Evolutionary conservation across 2,888 invertebrate species (phyloP).

Genomic region (Caenorhabditis sulstoni): DNA sequence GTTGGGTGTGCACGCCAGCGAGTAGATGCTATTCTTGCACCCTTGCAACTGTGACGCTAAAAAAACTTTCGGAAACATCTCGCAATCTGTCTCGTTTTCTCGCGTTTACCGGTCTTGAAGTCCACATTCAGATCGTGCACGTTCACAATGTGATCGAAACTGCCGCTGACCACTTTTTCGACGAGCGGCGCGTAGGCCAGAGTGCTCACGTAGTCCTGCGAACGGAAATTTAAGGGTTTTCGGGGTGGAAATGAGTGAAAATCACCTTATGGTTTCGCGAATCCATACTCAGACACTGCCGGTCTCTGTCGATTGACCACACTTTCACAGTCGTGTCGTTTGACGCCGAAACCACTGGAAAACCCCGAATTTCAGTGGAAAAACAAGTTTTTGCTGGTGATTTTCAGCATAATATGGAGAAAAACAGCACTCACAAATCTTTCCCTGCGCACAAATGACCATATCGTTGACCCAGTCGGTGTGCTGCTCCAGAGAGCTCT

Average conservation of each 20-base stretch:
- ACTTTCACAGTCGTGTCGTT: constrained; percentile 99
- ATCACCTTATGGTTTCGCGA: constrained; percentile 89
- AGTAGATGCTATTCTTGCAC: constrained; percentile 98
- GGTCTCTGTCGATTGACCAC: constrained; percentile 88
- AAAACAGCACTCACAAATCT: constrained; percentile 86
- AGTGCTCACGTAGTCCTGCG: constrained; percentile 93
- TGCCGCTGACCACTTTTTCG: constrained; percentile 93
- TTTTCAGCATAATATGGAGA: background rate
- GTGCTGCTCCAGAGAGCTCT: constrained; percentile 98
- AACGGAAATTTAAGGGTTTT: background rate
- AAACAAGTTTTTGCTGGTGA: no score
- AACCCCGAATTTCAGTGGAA: constrained; percentile 59
- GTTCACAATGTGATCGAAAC: constrained; percentile 95
- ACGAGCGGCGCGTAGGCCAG: constrained; percentile 97
- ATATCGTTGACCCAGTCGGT: constrained; percentile 99
- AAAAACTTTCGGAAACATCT: constrained; percentile 49
- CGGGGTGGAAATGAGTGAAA: background rate
- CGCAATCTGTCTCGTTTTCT: background rate
- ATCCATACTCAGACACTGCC: constrained; percentile 95
- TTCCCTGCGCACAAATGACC: constrained; percentile 95
- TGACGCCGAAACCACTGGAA: constrained; percentile 96
- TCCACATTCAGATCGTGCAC: constrained; percentile 98
- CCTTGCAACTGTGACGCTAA: constrained; percentile 94
- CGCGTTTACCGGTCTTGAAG: constrained; percentile 89
- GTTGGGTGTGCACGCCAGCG: constrained; percentile 96